phyloP scores from a whole-genome alignment of 2,888 invertebrate species.

The Archips crataeganus region DNA sequence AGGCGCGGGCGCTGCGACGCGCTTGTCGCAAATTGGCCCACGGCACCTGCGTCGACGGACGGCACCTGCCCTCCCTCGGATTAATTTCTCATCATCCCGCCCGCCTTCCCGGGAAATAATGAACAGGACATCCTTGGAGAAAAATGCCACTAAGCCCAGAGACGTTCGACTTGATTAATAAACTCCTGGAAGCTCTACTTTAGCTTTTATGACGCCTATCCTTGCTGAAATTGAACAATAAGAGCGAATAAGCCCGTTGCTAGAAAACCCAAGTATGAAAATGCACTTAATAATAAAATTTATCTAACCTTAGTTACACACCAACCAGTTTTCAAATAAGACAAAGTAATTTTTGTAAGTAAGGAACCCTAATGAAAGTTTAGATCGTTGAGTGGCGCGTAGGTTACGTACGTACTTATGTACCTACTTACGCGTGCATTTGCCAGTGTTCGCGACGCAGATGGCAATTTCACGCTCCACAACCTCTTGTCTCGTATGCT shows the following conservation, averaged over 20 bases:
- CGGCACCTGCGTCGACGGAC: conserved; percentile 66
- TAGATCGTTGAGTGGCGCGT: conserved; percentile 3
- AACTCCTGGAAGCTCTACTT: conserved; percentile 60
- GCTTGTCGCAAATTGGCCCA: conserved; percentile 68
- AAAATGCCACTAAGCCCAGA: conserved; percentile 76
- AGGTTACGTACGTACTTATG: conserved; percentile 15
- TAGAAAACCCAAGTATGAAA: not conserved
- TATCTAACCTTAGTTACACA: not conserved
- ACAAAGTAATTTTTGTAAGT: not conserved
- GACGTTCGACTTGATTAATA: conserved; percentile 78
- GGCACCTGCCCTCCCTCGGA: conserved; percentile 74
- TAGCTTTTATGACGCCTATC: conserved; percentile 57
- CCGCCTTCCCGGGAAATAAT: conserved; percentile 74
- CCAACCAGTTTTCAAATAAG: not conserved
- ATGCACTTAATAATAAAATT: not conserved
- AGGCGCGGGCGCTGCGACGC: conserved; percentile 27
- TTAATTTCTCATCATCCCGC: conserved; percentile 83
- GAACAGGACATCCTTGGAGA: conserved; percentile 74
- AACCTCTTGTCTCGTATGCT: conserved; percentile 61
- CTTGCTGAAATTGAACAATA: conserved; percentile 56
- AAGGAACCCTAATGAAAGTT: conserved; percentile 14
- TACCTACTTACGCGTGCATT: conserved; percentile 54
- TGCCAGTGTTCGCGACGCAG: conserved; percentile 67
- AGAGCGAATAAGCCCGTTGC: conserved; percentile 38
- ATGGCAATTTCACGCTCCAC: conserved; percentile 73